Evolutionary conservation across 2,888 invertebrate species (phyloP).

Genomic region (Perizoma affinitatum): DNA sequence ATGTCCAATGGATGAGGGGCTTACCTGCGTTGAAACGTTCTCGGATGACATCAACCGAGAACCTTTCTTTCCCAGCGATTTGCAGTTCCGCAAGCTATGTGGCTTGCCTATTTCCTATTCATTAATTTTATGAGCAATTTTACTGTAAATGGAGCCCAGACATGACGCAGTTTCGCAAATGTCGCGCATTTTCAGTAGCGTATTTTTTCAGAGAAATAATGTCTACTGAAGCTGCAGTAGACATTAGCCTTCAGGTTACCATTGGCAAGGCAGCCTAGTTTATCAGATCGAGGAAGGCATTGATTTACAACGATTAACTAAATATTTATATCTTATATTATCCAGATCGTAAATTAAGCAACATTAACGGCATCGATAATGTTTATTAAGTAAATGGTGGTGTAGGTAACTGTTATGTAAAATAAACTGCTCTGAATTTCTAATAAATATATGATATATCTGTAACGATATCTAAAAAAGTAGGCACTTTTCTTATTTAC

Average conservation of each 20-base stretch:
- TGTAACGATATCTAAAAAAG: too few relatives aligned
- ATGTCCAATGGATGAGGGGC: too few relatives aligned
- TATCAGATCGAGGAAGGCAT: constrained; percentile 40
- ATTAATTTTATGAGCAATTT: too few relatives aligned
- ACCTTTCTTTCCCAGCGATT: background rate
- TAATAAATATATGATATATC: too few relatives aligned
- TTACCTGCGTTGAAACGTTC: too few relatives aligned
- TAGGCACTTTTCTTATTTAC: too few relatives aligned
- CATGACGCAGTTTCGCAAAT: background rate
- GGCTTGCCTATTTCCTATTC: too few relatives aligned
- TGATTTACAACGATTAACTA: constrained; percentile 43
- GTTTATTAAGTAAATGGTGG: constrained; percentile 3
- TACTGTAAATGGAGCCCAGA: background rate
- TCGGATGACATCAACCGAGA: too few relatives aligned
- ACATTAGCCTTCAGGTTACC: constrained; percentile 1
- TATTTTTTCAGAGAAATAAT: background rate
- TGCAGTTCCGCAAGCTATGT: background rate
- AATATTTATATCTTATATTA: constrained; percentile 29
- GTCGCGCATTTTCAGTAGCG: background rate
- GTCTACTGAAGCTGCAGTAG: constrained; percentile 3
- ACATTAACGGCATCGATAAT: constrained; percentile 8
- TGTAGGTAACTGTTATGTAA: background rate
- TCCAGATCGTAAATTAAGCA: constrained; percentile 25
- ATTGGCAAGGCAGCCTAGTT: constrained; percentile 34
- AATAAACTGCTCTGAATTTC: background rate